A percentile compares a stretch with the other conserved stretches of the same genome.
These are phyloP conservation scores for Drosophila teissieri DNA, from an alignment of 1,140 invertebrate genomes.

Conservation along the genomic window DNA sequence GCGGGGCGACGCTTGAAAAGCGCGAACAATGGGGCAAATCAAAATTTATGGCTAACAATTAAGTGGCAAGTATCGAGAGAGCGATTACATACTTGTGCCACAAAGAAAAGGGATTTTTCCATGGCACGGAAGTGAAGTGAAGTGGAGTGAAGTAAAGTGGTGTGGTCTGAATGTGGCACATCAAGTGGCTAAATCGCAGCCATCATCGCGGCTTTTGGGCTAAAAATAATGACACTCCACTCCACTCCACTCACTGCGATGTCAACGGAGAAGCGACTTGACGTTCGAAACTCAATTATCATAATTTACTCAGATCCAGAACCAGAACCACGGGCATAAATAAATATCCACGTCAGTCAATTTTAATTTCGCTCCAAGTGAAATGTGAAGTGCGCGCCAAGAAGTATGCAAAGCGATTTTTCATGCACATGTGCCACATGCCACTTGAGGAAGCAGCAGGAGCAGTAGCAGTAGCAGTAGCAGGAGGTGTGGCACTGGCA, in stretches of 20 bases:
- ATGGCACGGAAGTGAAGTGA: background rate
- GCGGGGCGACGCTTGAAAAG: background rate
- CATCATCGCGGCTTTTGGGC: slow-evolving; percentile 27
- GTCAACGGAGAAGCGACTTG: slow-evolving; percentile 2
- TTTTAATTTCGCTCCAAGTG: slow-evolving; percentile 75
- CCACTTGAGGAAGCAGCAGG: slow-evolving; percentile 2
- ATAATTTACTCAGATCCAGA: slow-evolving; percentile 27
- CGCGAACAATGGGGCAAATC: slow-evolving; percentile 58
- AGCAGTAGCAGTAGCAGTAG: slow-evolving; percentile 3
- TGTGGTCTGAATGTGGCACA: background rate
- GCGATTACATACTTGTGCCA: slow-evolving; percentile 47
- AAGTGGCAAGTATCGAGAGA: slow-evolving; percentile 53
- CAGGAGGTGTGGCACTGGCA: background rate
- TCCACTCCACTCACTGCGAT: background rate
- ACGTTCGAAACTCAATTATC: slow-evolving; percentile 50
- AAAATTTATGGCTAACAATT: slow-evolving; percentile 71
- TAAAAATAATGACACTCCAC: slow-evolving; percentile 19
- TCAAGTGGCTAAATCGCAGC: slow-evolving; percentile 39
- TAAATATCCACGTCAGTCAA: slow-evolving; percentile 80
- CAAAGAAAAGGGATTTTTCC: background rate
- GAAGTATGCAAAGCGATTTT: slow-evolving; percentile 77
- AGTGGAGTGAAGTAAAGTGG: background rate
- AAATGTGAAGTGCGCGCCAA: slow-evolving; percentile 70
- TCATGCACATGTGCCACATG: slow-evolving; percentile 63
- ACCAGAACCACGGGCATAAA: slow-evolving; percentile 25